Evolutionary conservation across 1,140 invertebrate genomes (phyloP).

Genomic region (Drosophila navojoa): DNA sequence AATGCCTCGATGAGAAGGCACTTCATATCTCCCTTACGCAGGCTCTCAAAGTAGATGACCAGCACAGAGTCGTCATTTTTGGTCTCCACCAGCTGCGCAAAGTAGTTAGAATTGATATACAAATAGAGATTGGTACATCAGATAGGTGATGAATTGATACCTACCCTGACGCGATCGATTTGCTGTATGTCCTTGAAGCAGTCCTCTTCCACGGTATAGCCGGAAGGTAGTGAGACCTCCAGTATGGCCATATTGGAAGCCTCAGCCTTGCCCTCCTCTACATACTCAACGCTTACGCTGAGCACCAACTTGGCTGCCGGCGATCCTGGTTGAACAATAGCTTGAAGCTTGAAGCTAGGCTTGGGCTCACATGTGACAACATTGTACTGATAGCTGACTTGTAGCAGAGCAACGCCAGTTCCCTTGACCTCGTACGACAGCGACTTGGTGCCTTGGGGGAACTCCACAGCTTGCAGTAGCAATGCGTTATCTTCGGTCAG

Average conservation of each 20-base stretch:
- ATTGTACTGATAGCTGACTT: constrained; percentile 92
- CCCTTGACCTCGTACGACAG: constrained; percentile 87
- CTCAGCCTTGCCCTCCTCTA: constrained; percentile 62
- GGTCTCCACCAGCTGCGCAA: constrained; percentile 88
- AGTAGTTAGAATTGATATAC: background rate
- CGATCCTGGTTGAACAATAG: constrained; percentile 90
- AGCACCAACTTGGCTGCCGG: constrained; percentile 89
- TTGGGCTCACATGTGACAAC: constrained; percentile 91
- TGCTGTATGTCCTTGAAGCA: constrained; percentile 57
- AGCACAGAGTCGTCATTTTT: constrained; percentile 90
- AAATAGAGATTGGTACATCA: background rate
- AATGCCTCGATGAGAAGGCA: constrained; percentile 93
- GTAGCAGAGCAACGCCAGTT: constrained; percentile 90
- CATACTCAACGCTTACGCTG: constrained; percentile 87
- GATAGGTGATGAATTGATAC: background rate
- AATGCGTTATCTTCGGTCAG: constrained; percentile 68
- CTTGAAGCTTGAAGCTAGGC: constrained; percentile 90
- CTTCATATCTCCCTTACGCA: constrained; percentile 86
- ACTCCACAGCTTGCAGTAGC: constrained; percentile 73
- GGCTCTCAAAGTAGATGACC: constrained; percentile 93
- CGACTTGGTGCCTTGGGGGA: constrained; percentile 78
- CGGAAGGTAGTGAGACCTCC: constrained; percentile 93
- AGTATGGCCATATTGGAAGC: constrained; percentile 94
- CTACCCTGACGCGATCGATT: constrained; percentile 72
- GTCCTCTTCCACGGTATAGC: constrained; percentile 86